Base-by-base conservation (phyloP, 1,140 invertebrate genomes). In the Calycopis cecrops region DNA sequence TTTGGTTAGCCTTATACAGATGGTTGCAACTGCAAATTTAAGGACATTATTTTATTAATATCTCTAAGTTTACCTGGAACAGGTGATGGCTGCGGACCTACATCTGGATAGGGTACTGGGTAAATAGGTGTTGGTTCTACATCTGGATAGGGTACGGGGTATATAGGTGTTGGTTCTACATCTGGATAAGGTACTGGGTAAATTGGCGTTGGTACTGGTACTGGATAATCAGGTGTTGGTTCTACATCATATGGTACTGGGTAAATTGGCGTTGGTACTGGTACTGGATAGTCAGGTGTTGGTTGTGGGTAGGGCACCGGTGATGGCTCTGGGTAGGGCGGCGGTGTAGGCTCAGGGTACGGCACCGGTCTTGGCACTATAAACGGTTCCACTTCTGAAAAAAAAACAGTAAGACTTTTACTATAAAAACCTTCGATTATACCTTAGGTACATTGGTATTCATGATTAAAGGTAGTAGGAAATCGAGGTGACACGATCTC, bases 301-400 rank as follows among this genome's bases (percentile, higher is more conserved):
- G 38, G 37, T 33, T 38, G 4, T 33, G 35, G 35, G 35, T 37
- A 37, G n/a, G 35, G 35, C 35, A 16, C 12, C 8, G 44, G 55
- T 42, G 33, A 35, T 21, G 28, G 12, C 21, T 57, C 4, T 28
- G 63, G 21, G 21, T 28, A 28, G 21, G 21, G 59, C 16, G 9
- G n/a, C 3, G 55, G 56, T 6, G 0, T 16, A 35, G 44, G 57
- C 14, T 38, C 4, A n/a, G 63, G 21, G 21, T 28, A 28, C 2
- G 21, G 59, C 16, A 9, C 14, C 3, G 55, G 40, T 44, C 17
- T 16, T 18, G 52, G 52, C 6, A 38, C 18, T 12, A 48, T 35
- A n/a, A 34, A 6, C 14, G 48, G 51, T 11, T 34, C 28, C n/a
- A 52, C 35, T 18, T 55, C 54, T 55, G 54, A 10, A 55, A 55